Percentiles rank a stretch among this genome's conserved stretches.
These are phyloP conservation scores for Drosophila percnosoma DNA, from an alignment of 2,888 invertebrate genomes.

Conservation along the genomic window DNA sequence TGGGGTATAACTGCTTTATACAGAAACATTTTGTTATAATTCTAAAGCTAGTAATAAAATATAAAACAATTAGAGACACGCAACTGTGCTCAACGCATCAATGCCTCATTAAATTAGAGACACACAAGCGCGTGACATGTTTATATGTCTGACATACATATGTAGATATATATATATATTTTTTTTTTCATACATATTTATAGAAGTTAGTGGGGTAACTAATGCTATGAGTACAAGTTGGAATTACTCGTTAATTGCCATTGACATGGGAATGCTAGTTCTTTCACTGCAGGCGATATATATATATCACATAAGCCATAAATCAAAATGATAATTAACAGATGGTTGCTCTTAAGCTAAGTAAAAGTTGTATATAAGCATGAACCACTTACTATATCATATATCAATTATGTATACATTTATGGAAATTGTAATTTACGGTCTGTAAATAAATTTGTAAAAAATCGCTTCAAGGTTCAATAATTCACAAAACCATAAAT, in stretches of 20 bases:
- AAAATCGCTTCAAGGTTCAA: slow-evolving; percentile 19
- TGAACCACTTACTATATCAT: not conserved
- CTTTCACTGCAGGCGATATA: slow-evolving; percentile 1
- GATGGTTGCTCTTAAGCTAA: slow-evolving; percentile 22
- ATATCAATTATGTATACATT: not conserved
- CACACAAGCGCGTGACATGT: slow-evolving; percentile 56
- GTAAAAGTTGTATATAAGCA: slow-evolving; percentile 25
- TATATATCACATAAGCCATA: slow-evolving; percentile 18
- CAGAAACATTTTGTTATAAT: slow-evolving; percentile 39
- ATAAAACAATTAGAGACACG: slow-evolving; percentile 73
- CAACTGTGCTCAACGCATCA: slow-evolving; percentile 66
- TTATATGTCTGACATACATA: slow-evolving; percentile 13
- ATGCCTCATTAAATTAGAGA: slow-evolving; percentile 65
- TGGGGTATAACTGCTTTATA: slow-evolving; percentile 16
- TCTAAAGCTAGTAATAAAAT: slow-evolving; percentile 64
- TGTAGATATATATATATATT: slow-evolving; percentile 3
- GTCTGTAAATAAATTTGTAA: not conserved
- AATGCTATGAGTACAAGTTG: not conserved
- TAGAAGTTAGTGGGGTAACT: slow-evolving; percentile 6
- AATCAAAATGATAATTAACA: slow-evolving; percentile 54
- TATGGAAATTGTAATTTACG: not conserved
- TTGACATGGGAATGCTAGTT: slow-evolving; percentile 42
- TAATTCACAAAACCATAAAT: slow-evolving; percentile 6
- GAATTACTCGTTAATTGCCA: slow-evolving; percentile 38
- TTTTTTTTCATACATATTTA: not conserved